Conservation (phyloP, 2,113 vertebrate species). For the Proterorhinus semilunaris region DNA sequence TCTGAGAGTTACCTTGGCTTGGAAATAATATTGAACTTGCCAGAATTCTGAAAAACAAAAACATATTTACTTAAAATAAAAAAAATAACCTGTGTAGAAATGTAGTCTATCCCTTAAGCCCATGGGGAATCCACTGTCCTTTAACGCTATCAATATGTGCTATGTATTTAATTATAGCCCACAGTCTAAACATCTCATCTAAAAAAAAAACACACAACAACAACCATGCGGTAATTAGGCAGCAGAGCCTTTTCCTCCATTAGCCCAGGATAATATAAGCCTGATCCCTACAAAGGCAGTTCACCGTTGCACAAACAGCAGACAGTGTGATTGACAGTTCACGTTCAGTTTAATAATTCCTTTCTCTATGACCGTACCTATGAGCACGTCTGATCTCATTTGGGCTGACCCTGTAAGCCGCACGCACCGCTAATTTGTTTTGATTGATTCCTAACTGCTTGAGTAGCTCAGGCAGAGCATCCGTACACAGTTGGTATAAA, state of each 20-base stretch:
- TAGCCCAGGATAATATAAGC: constrained; percentile 7
- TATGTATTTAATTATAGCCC: constrained; percentile 8
- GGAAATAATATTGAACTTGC: neutral
- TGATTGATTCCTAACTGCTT: constrained; percentile 58
- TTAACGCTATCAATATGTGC: constrained; percentile 5
- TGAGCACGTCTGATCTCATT: constrained; percentile 57
- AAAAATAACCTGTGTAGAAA: constrained; percentile 4
- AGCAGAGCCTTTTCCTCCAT: neutral
- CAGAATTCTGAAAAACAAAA: neutral
- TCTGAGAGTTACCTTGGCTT: neutral
- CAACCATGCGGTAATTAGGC: neutral
- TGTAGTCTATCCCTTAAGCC: neutral
- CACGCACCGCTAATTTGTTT: constrained; percentile 47
- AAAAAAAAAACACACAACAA: neutral
- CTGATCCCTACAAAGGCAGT: constrained; percentile 16
- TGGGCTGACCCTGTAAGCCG: constrained; percentile 45
- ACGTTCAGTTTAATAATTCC: constrained; percentile 38
- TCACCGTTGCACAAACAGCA: constrained; percentile 20
- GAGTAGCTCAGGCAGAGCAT: constrained; percentile 38
- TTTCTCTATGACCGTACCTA: constrained; percentile 42
- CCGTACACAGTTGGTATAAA: constrained; percentile 12
- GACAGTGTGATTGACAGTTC: constrained; percentile 47
- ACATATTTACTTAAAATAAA: constrained; percentile 29
- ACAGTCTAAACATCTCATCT: constrained; percentile 6
- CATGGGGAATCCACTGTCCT: neutral